Conservation (phyloP, 2,113 vertebrate species). For the Potamarius usumacintae region DNA sequence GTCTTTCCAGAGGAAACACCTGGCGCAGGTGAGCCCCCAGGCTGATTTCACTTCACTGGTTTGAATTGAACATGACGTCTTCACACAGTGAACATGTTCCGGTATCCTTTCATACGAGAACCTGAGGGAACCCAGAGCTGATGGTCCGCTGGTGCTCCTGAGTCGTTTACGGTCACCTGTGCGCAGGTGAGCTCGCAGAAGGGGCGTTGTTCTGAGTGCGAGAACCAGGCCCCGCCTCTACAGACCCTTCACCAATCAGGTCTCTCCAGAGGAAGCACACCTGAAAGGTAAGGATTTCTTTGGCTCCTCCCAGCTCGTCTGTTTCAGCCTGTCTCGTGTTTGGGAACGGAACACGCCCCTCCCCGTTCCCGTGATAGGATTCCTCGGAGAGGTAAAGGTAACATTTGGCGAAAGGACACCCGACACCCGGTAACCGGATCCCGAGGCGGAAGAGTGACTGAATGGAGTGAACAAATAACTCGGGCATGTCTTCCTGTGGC, state of each 20-base stretch:
- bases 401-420: constrained; percentile 59
- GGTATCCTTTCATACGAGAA: background rate
- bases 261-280: background rate
- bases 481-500: constrained; percentile 1
- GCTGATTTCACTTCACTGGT: background rate
- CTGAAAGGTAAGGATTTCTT: background rate
- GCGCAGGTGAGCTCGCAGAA: background rate
- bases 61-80: background rate
- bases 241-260: background rate
- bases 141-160: background rate
- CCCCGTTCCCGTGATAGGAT: constrained; percentile 27
- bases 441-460: constrained; percentile 15
- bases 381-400: constrained; percentile 77
- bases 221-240: background rate
- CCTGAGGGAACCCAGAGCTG: background rate
- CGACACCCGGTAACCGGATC: constrained; percentile 36
- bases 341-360: background rate
- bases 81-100: background rate
- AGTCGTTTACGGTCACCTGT: background rate
- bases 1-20: background rate
- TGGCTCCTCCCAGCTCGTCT: background rate
- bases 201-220: background rate
- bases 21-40: background rate
- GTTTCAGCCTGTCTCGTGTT: background rate
- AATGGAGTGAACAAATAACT: constrained; percentile 29